phyloP scores from a whole-genome alignment of 2,797 vertebrate genomes.

The Ctenosaura bakeri region DNA sequence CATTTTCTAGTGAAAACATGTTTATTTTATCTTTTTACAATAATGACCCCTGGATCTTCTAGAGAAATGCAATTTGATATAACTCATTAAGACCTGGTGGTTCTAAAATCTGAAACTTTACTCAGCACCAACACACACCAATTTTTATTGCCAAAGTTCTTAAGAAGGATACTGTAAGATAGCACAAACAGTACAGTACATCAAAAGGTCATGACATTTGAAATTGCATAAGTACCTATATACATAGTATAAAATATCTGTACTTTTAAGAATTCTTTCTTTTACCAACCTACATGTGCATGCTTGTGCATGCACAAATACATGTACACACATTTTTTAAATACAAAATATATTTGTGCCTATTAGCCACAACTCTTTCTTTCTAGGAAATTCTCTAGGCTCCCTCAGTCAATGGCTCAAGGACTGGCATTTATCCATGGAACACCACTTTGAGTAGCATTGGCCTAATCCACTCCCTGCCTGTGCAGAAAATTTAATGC shows the following conservation, averaged over 20 bases:
- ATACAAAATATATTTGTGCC: neutral
- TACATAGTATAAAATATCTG: neutral
- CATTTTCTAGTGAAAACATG: constrained; percentile 20
- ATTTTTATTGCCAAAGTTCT: neutral
- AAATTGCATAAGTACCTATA: neutral
- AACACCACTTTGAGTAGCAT: no score
- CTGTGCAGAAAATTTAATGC: neutral
- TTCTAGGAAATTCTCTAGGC: no score
- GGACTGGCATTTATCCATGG: no score
- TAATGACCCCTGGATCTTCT: constrained; percentile 37
- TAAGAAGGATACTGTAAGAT: constrained; percentile 15
- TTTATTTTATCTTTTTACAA: constrained; percentile 32
- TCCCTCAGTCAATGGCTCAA: no score
- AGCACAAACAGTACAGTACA: neutral
- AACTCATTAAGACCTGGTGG: constrained; percentile 58
- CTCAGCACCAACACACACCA: constrained; percentile 35
- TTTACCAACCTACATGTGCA: neutral
- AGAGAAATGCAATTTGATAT: constrained; percentile 54
- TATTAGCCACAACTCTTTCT: no score
- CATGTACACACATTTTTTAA: neutral
- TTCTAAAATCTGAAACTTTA: constrained; percentile 61
- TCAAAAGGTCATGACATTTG: constrained; percentile 5
- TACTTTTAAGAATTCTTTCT: constrained; percentile 1
- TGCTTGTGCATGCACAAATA: neutral
- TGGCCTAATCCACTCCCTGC: neutral